Conservation (phyloP, 2,888 invertebrate species). For the Hylaea fasciaria region DNA sequence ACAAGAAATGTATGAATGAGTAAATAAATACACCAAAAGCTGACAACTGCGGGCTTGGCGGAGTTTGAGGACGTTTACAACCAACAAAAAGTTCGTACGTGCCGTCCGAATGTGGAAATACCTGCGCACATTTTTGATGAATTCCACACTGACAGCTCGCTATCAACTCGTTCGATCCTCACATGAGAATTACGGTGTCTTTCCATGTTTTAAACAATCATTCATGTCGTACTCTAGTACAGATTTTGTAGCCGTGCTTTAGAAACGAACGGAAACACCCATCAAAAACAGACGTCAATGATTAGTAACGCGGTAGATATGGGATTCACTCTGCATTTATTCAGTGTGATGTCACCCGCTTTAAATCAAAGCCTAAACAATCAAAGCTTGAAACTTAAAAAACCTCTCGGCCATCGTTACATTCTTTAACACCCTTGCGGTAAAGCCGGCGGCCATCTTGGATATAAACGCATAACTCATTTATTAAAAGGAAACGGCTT, state of each 20-base stretch:
- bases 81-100: constrained; percentile 68
- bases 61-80: constrained; percentile 66
- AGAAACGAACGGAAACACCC: background rate
- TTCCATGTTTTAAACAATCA: constrained; percentile 18
- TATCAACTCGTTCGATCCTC: constrained; percentile 46
- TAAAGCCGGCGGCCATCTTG: constrained; percentile 73
- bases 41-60: constrained; percentile 63
- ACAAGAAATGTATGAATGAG: constrained; percentile 72
- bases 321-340: background rate
- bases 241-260: constrained; percentile 10
- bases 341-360: background rate
- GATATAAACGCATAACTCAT: constrained; percentile 81
- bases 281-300: too few relatives aligned
- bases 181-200: constrained; percentile 33
- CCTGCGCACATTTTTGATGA: constrained; percentile 64
- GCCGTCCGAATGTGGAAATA: constrained; percentile 66
- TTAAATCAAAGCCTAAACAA: constrained; percentile 37
- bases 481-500: constrained; percentile 80
- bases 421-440: constrained; percentile 69
- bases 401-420: constrained; percentile 59
- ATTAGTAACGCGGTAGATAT: too few relatives aligned
- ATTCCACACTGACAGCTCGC: constrained; percentile 62
- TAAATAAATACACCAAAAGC: constrained; percentile 71
- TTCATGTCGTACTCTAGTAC: constrained; percentile 17
- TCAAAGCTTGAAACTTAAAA: constrained; percentile 44